Percentiles rank a stretch among this genome's conserved stretches.
phyloP scores from a whole-genome alignment of 1,140 invertebrate species.

The Teleopsis dalmanni region DNA sequence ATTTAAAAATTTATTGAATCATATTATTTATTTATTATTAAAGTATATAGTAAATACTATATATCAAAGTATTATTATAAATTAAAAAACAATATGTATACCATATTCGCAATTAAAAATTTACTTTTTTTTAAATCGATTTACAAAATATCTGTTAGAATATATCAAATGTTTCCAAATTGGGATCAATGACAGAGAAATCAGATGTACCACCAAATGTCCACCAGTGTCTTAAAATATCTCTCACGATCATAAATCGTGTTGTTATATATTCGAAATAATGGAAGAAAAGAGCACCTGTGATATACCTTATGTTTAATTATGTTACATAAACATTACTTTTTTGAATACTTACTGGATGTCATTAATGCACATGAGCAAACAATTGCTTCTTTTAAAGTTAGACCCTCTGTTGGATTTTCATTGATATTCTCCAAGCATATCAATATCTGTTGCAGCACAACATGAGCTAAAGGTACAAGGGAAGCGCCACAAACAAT shows the following conservation, averaged over 20 bases:
- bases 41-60: too few species aligned
- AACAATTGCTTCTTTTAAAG: conserved; percentile 30
- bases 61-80: too few species aligned
- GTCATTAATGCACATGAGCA: conserved; percentile 34
- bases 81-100: too few species aligned
- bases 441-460: conserved; percentile 32
- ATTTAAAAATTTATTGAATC: too few species aligned
- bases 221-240: conserved; percentile 39
- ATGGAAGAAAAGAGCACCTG: conserved; percentile 31
- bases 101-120: too few species aligned
- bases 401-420: conserved; percentile 28
- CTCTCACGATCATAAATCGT: conserved; percentile 30
- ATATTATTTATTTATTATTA: too few species aligned
- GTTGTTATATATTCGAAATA: conserved; percentile 39
- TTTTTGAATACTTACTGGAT: conserved; percentile 18
- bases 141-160: too few species aligned
- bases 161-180: conserved; percentile 31
- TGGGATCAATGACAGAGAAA: conserved; percentile 28
- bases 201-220: conserved; percentile 35
- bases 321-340: neutral
- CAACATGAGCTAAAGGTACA: conserved; percentile 31
- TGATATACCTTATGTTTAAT: neutral
- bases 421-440: conserved; percentile 39
- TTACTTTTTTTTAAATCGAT: too few species aligned
- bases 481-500: conserved; percentile 29